phyloP scores from a whole-genome alignment of 2,797 vertebrate genomes.

The Pantherophis alleghaniensis region DNA sequence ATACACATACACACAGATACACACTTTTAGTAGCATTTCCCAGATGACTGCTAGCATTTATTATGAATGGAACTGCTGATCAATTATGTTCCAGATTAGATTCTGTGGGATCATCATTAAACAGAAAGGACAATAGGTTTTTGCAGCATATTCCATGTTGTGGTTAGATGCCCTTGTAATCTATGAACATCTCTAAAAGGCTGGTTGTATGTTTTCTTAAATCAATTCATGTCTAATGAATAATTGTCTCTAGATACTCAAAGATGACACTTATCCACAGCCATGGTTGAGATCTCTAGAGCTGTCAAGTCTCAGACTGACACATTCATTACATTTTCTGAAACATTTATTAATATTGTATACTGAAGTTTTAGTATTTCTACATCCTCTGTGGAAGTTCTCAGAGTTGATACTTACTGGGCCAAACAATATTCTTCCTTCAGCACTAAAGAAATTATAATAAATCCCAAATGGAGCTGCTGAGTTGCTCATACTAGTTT shows the following conservation, averaged over 20 bases:
- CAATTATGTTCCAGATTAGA: not conserved
- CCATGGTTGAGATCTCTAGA: not conserved
- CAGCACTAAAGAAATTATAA: constrained; percentile 53
- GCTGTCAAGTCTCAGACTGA: not conserved
- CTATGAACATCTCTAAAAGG: not conserved
- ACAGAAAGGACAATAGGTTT: not conserved
- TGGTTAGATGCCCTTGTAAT: not conserved
- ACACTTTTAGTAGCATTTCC: not conserved
- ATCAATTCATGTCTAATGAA: not conserved
- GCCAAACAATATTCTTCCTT: constrained; percentile 58
- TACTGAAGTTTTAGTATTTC: not conserved
- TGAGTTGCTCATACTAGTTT: constrained; percentile 54
- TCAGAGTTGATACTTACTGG: constrained; percentile 49
- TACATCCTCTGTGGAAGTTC: not conserved
- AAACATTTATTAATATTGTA: not conserved
- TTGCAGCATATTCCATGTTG: not conserved
- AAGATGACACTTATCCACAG: not conserved
- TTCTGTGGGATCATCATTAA: not conserved
- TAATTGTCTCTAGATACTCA: not conserved
- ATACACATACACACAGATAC: not conserved
- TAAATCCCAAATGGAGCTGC: constrained; percentile 61
- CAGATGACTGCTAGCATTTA: not conserved
- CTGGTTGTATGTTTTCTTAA: not conserved
- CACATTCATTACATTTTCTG: not conserved
- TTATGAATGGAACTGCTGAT: not conserved